Base-by-base conservation (phyloP, 1,140 invertebrate species). In the Drosophila pseudoananassae region DNA sequence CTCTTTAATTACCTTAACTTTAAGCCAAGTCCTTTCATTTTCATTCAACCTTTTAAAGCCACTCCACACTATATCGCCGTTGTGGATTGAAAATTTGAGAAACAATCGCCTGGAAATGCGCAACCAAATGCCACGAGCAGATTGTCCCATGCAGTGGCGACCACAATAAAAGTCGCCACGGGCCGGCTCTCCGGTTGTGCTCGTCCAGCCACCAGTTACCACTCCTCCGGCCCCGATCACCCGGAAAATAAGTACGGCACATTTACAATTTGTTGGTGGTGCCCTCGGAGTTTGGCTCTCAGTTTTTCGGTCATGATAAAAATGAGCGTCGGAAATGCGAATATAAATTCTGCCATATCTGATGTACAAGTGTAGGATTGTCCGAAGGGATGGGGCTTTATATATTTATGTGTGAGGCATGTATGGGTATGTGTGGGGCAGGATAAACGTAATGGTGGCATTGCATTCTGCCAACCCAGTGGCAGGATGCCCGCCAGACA, bases 341-440 rank as follows among this genome's bases (percentile, higher is more conserved):
- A 89, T 88, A 88, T 88, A 88, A 88, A 89, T 88, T 88, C 82
- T 70, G 69, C 58, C 77, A 80, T 88, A 88, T 88, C 84, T 84
- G 84, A 88, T 88, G 79, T 88, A 88, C 78, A 88, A 88, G 64
- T 76, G 61, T 76, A 52, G 36, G 23, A 55, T 23, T 83, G 63
- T 63, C 58, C 52, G 46, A 47, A 8, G 23, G 14, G 31, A 8
- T 50, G 70, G 25, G 31, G 7, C 46, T 40, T 36, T 36, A 36
- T n/a, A 36, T 36, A 36, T 36, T 33, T 31, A 40, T 40, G 38
- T 40, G 3, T 40, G 38, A 5, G 6, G n/a, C n/a, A 0, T 40
- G 36, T 14, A 9, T 10, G 31, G 3, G 78, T 54, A 52, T 69
- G 57, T 68, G 63, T 80, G 57, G 57, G 68, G 38, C 65, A 69